Percentiles rank a stretch among this genome's conserved stretches.
phyloP scores from a whole-genome alignment of 2,797 vertebrate genomes.

The Chaenodraco wilsoni region DNA sequence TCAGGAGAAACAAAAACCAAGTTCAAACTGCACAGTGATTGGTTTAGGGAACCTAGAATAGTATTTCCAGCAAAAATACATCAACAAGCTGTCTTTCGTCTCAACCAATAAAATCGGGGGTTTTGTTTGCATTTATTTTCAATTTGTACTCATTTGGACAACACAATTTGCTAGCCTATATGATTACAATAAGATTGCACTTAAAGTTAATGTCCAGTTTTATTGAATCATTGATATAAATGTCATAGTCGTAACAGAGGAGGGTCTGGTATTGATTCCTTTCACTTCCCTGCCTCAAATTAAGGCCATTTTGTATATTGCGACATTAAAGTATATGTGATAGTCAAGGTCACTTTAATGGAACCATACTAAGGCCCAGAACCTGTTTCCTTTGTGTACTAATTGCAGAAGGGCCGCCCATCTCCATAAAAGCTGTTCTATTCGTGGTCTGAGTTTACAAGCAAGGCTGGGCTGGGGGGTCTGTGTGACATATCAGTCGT shows the following conservation, averaged over 20 bases:
- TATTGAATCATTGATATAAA: not conserved
- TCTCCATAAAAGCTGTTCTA: slow-evolving; percentile 29
- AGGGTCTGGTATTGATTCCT: not conserved
- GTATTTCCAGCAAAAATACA: not conserved
- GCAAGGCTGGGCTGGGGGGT: not conserved
- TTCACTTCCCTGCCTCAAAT: slow-evolving; percentile 11
- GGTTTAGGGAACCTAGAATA: not conserved
- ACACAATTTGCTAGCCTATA: not conserved
- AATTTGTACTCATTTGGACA: not conserved
- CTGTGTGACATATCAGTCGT: slow-evolving; percentile 9
- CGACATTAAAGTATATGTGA: slow-evolving; percentile 6
- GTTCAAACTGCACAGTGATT: not conserved
- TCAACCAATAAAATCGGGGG: not conserved
- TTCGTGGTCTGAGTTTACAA: slow-evolving; percentile 18
- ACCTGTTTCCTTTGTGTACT: slow-evolving; percentile 21
- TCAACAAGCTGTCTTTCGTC: no score
- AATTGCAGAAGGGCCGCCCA: slow-evolving; percentile 5
- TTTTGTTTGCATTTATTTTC: not conserved
- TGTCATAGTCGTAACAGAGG: not conserved
- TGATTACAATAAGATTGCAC: not conserved
- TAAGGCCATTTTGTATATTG: not conserved
- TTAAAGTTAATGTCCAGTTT: not conserved
- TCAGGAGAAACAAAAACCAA: not conserved
- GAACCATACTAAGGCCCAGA: not conserved
- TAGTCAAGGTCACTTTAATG: slow-evolving; percentile 18